phyloP scores from a whole-genome alignment of 2,797 vertebrate species.

The Malurus leucopterus region DNA sequence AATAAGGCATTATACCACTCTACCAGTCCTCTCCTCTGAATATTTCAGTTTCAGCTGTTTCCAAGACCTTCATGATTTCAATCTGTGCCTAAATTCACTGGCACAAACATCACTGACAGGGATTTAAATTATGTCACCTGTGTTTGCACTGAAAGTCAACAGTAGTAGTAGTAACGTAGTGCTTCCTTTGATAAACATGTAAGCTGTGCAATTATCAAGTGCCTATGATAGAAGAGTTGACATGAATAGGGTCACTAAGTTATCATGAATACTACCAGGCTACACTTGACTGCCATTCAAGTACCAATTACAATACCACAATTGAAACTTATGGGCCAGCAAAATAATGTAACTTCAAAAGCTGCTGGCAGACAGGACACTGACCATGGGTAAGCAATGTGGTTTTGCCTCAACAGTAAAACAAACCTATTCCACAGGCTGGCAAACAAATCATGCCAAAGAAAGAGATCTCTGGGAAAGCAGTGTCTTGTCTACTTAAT shows the following conservation, averaged over 20 bases:
- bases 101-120: background rate
- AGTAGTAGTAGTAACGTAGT: background rate
- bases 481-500: background rate
- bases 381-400: background rate
- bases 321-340: background rate
- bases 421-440: background rate
- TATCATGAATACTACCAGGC: background rate
- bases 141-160: background rate
- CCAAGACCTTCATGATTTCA: background rate
- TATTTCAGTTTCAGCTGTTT: background rate
- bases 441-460: background rate
- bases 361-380: background rate
- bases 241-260: background rate
- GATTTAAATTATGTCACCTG: background rate
- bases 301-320: background rate
- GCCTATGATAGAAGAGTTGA: background rate
- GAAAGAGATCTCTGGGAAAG: background rate
- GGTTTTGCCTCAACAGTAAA: background rate
- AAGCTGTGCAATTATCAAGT: background rate
- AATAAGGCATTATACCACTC: background rate
- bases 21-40: background rate
- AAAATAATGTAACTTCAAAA: constrained; percentile 12
- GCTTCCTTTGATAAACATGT: background rate
- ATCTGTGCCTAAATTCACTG: background rate
- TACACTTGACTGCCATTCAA: background rate